phyloP scores from a whole-genome alignment of 2,113 vertebrate species.

The Cyanistes caeruleus region DNA sequence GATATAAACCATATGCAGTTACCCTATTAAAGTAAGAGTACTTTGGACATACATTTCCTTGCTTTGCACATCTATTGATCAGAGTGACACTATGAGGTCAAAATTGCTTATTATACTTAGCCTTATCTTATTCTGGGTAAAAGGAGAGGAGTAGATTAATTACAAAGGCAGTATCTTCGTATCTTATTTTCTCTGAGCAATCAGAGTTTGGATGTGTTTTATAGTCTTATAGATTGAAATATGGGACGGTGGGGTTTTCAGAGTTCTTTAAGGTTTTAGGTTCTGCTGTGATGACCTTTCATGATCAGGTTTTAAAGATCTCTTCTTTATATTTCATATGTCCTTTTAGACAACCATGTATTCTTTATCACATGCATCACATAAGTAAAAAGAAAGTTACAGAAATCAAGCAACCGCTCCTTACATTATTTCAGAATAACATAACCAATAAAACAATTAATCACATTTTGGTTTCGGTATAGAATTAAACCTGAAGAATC shows the following conservation, averaged over 20 bases:
- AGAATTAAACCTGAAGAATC: background rate
- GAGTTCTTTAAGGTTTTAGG: background rate
- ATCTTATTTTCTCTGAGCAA: background rate
- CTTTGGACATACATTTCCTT: background rate
- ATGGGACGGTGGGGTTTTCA: background rate
- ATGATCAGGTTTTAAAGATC: background rate
- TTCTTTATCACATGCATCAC: background rate
- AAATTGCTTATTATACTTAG: background rate
- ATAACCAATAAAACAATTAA: background rate
- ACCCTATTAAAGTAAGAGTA: background rate
- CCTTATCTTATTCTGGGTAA: background rate
- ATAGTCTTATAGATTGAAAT: background rate
- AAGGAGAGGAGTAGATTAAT: background rate
- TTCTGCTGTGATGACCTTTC: background rate
- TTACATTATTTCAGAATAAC: background rate
- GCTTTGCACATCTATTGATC: background rate
- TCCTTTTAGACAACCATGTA: background rate
- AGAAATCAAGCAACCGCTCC: background rate
- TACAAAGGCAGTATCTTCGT: background rate
- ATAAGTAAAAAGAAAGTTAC: background rate
- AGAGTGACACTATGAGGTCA: background rate
- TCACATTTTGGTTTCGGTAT: background rate
- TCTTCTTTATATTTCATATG: background rate
- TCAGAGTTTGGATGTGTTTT: background rate
- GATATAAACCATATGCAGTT: fast-evolving